Evolutionary conservation across 2,113 vertebrate genomes (phyloP).

Genomic region (Colius striatus): DNA sequence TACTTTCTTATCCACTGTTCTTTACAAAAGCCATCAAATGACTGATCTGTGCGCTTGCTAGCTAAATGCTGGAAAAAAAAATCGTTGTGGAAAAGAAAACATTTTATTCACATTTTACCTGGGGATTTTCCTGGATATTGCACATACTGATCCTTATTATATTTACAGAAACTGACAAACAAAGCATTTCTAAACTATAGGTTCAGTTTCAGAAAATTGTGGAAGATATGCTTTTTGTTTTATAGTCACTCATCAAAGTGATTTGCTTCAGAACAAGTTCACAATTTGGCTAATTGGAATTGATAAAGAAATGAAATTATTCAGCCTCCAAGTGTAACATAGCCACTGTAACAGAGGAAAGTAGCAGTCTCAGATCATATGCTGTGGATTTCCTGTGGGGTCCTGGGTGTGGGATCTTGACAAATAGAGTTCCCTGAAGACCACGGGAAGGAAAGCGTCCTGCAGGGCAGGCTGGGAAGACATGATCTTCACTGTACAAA

Average conservation of each 20-base stretch:
- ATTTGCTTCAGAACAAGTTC: background rate
- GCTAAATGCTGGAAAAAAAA: background rate
- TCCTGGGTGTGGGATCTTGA: background rate
- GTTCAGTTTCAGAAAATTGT: background rate
- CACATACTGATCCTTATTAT: background rate
- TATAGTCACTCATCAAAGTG: background rate
- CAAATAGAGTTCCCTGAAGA: background rate
- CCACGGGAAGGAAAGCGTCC: background rate
- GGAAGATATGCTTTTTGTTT: background rate
- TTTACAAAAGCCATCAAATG: background rate
- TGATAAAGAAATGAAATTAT: background rate
- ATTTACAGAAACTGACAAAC: background rate
- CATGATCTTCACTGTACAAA: background rate
- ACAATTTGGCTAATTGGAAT: background rate
- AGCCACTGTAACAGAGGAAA: background rate
- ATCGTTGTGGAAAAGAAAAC: fast-evolving
- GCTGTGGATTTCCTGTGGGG: background rate
- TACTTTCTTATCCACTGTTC: background rate
- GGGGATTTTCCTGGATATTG: background rate
- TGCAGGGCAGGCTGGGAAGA: background rate
- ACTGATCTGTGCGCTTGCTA: background rate
- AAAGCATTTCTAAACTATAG: background rate
- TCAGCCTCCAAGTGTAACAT: background rate
- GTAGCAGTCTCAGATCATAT: background rate
- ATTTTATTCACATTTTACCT: background rate